phyloP scores from a whole-genome alignment of 2,113 vertebrate species.

The Odocoileus hemionus region DNA sequence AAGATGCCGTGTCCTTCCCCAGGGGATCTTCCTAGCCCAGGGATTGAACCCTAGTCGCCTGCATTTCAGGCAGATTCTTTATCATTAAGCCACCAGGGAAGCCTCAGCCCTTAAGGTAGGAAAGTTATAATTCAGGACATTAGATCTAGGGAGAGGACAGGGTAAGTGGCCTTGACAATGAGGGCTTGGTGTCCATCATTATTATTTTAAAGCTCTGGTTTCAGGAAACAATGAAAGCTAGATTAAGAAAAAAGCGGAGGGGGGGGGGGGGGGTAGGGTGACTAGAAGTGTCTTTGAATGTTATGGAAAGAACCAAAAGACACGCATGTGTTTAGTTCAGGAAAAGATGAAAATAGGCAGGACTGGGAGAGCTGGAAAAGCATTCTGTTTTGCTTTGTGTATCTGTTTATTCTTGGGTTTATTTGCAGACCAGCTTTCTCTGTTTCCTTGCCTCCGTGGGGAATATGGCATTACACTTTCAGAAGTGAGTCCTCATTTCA shows the following conservation, averaged over 20 bases:
- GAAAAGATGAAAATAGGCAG: not conserved
- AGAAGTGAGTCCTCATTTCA: not conserved
- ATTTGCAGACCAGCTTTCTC: not conserved
- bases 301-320: not conserved
- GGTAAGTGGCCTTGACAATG: not conserved
- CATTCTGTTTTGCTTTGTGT: not conserved
- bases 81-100: not conserved
- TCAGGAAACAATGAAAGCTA: not conserved
- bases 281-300: not conserved
- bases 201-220: not conserved
- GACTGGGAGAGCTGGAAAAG: not conserved
- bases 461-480: not conserved
- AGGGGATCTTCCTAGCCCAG: not conserved
- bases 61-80: not conserved
- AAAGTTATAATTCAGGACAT: not conserved
- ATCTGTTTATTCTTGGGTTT: not conserved
- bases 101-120: not conserved
- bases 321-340: not conserved
- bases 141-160: not conserved
- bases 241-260: not conserved
- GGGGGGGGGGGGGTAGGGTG: too few species aligned
- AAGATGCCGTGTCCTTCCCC: not conserved
- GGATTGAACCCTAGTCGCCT: not conserved
- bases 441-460: not conserved
- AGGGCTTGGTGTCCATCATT: not conserved